A percentile compares a stretch with the other conserved stretches of the same genome.
Conservation (phyloP, 92 coral and sea anemone genomes). For the Umimayanthus kanabou region DNA sequence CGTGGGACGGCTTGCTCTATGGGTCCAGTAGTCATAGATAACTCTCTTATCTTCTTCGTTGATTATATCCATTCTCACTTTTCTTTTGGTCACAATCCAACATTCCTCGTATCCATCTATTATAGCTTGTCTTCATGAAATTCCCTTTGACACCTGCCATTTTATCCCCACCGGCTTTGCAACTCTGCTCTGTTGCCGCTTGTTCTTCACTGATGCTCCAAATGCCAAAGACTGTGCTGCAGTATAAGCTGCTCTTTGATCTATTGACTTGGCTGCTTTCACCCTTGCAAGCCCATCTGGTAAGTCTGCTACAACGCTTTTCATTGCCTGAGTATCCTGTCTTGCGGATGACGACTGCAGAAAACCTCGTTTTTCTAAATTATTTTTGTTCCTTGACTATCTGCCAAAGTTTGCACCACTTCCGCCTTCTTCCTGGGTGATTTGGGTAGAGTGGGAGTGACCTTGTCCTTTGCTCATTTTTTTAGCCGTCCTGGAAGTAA, state of each 20-base stretch:
- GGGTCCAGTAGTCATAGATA: constrained; percentile 38
- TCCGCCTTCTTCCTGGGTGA: constrained; percentile 25
- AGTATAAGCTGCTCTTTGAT: constrained; percentile 43
- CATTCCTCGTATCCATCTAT: constrained; percentile 24
- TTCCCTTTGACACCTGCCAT: constrained; percentile 33
- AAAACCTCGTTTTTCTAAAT: constrained; percentile 20
- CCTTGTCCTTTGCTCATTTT: constrained; percentile 42
- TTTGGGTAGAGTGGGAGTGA: constrained; percentile 26
- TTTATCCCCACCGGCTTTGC: constrained; percentile 45
- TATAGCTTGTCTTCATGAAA: neutral
- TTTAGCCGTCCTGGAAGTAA: constrained; percentile 14
- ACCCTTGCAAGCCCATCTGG: constrained; percentile 21
- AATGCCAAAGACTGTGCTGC: constrained; percentile 42
- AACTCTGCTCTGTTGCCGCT: constrained; percentile 20
- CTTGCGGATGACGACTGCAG: constrained; percentile 5
- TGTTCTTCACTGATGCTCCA: constrained; percentile 17
- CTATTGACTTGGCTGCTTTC: neutral
- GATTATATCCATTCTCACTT: constrained; percentile 28
- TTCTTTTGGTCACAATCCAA: constrained; percentile 33
- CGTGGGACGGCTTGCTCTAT: constrained; percentile 41
- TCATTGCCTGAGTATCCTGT: constrained; percentile 21
- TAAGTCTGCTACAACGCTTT: constrained; percentile 28
- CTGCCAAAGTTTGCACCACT: constrained; percentile 9
- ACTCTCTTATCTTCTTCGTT: constrained; percentile 15
- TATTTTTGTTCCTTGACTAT: constrained; percentile 22